Percentiles rank a stretch among this genome's conserved stretches.
phyloP scores from a whole-genome alignment of 2,888 invertebrate genomes.

The Morpho deidamia region DNA sequence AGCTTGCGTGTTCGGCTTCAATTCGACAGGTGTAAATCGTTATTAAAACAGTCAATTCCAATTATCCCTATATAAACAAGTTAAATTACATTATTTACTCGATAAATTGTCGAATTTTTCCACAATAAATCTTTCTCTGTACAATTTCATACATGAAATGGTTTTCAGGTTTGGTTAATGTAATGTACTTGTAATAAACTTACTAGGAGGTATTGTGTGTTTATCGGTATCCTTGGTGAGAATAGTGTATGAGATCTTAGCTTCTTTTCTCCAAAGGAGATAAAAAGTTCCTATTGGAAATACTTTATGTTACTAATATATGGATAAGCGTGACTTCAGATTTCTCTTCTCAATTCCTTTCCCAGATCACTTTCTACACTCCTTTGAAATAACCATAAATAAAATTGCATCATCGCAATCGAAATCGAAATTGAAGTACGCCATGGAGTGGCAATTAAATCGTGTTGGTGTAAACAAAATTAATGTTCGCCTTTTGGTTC shows the following conservation, averaged over 20 bases:
- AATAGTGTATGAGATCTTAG: no score
- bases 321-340: not conserved
- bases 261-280: no score
- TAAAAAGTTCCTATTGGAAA: no score
- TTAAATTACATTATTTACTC: not conserved
- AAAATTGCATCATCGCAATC: conserved; percentile 44
- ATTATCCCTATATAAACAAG: not conserved
- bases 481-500: conserved; percentile 40
- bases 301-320: no score
- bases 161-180: no score
- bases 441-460: conserved; percentile 52
- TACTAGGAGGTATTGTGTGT: no score
- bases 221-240: no score
- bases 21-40: not conserved
- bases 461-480: conserved; percentile 49
- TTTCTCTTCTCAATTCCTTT: not conserved
- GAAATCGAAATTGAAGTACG: conserved; percentile 44
- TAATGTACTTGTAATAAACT: no score
- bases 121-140: no score
- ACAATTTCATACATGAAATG: no score
- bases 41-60: not conserved
- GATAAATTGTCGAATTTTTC: not conserved
- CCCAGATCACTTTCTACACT: conserved; percentile 39
- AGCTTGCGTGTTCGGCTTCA: not conserved
- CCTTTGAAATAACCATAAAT: conserved; percentile 40